phyloP scores from a whole-genome alignment of 2,113 vertebrate genomes.

The Tachysurus fulvidraco region DNA sequence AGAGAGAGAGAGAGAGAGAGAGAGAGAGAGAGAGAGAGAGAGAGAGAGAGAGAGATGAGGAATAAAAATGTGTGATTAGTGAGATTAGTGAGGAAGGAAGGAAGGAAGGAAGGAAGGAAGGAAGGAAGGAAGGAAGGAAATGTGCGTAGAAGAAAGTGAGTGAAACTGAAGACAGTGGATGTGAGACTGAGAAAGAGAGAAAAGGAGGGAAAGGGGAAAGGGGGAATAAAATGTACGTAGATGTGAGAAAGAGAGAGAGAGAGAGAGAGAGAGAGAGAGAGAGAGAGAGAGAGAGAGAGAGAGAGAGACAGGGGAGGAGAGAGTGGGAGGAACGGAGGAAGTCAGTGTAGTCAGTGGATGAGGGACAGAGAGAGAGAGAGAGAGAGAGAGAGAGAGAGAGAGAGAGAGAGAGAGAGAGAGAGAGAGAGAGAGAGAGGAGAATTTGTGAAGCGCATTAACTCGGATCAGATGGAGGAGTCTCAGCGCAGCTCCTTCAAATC shows the following conservation, averaged over 20 bases:
- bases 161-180: neutral
- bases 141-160: neutral
- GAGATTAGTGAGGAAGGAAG: neutral
- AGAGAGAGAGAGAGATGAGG: neutral
- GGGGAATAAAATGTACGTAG: neutral
- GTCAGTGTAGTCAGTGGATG: neutral
- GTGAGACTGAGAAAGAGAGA: neutral
- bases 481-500: constrained; percentile 1
- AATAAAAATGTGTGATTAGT: neutral
- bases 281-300: neutral
- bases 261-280: neutral
- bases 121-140: neutral
- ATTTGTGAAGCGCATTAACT: neutral
- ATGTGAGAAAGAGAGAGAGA: neutral
- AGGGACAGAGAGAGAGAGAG: neutral
- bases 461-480: constrained; percentile 19
- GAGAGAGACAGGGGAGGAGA: neutral
- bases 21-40: neutral
- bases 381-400: neutral
- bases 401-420: constrained; percentile 3
- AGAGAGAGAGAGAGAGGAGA: constrained; percentile 5
- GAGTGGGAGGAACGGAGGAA: neutral
- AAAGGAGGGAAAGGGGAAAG: neutral
- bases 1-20: neutral
- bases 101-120: neutral